Percentiles rank a stretch among this genome's conserved stretches.
These are phyloP conservation scores for Lysiphlebus fabarum DNA, from an alignment of 1,140 invertebrate species.

Conservation along the genomic window DNA sequence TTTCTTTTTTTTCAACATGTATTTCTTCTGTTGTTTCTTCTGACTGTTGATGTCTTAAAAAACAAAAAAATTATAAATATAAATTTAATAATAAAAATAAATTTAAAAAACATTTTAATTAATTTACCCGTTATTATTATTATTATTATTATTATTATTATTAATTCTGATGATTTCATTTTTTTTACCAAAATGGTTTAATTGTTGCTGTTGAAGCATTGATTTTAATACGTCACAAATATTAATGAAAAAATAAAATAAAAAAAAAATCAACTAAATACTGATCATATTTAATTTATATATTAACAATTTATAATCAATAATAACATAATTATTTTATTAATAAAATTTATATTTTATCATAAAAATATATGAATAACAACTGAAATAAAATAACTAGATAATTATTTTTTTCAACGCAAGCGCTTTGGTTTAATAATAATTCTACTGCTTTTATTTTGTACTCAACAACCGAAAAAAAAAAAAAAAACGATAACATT, in stretches of 20 bases:
- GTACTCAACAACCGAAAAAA: neutral
- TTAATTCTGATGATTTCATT: slow-evolving; percentile 26
- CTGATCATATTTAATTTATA: neutral
- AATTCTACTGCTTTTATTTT: neutral
- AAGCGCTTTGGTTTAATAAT: too few species aligned
- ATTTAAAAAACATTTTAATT: neutral
- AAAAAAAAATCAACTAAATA: slow-evolving; percentile 13
- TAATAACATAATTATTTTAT: too few species aligned
- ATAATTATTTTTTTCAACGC: too few species aligned
- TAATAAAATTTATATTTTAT: too few species aligned
- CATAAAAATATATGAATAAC: neutral
- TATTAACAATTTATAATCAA: too few species aligned
- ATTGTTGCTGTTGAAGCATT: slow-evolving; percentile 29
- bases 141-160: too few species aligned
- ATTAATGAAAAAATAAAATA: neutral
- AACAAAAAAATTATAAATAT: slow-evolving; percentile 6
- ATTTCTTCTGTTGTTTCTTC: slow-evolving; percentile 32
- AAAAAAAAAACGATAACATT: neutral
- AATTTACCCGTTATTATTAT: neutral
- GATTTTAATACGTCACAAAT: slow-evolving; percentile 19
- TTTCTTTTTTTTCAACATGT: slow-evolving; percentile 35
- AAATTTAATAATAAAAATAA: neutral
- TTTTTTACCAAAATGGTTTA: slow-evolving; percentile 23
- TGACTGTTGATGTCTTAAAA: slow-evolving; percentile 37
- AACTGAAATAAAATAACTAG: neutral